Evolutionary conservation across 2,113 vertebrate species (phyloP).

Genomic region (Spizaetus ornatus): DNA sequence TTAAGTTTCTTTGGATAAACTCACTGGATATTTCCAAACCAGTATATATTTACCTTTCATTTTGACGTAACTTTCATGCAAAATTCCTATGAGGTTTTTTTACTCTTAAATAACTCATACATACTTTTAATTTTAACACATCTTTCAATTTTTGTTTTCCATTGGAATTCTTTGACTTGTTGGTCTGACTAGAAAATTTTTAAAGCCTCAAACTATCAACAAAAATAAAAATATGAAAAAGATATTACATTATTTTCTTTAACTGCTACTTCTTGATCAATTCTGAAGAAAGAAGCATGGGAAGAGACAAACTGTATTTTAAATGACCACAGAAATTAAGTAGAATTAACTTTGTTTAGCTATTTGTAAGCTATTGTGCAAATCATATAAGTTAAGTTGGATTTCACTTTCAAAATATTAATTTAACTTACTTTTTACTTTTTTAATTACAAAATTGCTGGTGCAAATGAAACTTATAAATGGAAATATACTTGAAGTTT

Average conservation of each 20-base stretch:
- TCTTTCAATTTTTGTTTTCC: not conserved
- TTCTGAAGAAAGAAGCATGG: not conserved
- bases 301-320: not conserved
- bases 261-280: not conserved
- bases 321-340: not conserved
- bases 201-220: not conserved
- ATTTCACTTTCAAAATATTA: slow-evolving; percentile 1
- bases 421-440: not conserved
- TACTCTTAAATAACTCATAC: not conserved
- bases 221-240: not conserved
- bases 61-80: not conserved
- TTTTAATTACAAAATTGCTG: not conserved
- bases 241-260: not conserved
- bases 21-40: not conserved
- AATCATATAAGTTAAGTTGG: not conserved
- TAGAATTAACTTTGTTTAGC: not conserved
- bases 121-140: not conserved
- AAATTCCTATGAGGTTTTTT: not conserved
- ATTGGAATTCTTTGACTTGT: not conserved
- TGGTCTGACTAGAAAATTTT: not conserved
- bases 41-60: not conserved
- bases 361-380: not conserved
- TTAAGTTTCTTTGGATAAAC: not conserved
- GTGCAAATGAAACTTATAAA: not conserved
- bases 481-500: not conserved